Percentiles rank a stretch among this genome's conserved stretches.
Evolutionary conservation across 2,113 vertebrate species (phyloP).

Genomic region (Arizona elegans): DNA sequence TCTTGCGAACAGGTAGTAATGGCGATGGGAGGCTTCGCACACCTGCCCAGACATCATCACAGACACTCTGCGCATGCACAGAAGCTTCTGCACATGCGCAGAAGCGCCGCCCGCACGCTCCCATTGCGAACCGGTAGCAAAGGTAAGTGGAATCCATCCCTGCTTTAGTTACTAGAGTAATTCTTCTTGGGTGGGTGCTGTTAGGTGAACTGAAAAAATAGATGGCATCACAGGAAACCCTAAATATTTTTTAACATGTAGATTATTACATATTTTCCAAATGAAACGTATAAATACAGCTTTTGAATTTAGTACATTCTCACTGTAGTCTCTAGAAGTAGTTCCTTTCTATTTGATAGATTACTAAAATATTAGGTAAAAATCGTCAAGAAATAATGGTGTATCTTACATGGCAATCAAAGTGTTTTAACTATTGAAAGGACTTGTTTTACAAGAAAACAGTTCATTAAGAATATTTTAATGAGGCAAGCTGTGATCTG

Average conservation of each 20-base stretch:
- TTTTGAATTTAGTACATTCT: conserved; percentile 1
- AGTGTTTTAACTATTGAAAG: background rate
- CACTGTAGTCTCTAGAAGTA: background rate
- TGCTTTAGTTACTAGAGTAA: background rate
- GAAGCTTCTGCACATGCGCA: too few relatives aligned
- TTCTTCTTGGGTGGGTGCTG: background rate
- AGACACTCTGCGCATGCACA: too few relatives aligned
- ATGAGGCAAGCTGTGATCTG: background rate
- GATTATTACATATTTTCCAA: background rate
- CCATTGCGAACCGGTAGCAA: too few relatives aligned
- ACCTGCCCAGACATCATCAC: too few relatives aligned
- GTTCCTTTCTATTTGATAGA: background rate
- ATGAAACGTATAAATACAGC: background rate
- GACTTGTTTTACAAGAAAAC: background rate
- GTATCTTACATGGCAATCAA: conserved; percentile 12
- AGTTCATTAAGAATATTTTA: background rate
- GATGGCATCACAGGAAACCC: background rate
- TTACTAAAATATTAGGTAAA: conserved; percentile 36
- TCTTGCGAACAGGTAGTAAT: too few relatives aligned
- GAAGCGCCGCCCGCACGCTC: too few relatives aligned
- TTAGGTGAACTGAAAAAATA: background rate
- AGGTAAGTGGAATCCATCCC: too few relatives aligned
- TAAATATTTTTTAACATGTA: background rate
- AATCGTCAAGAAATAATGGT: conserved; percentile 37
- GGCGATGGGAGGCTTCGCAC: too few relatives aligned